Base-by-base conservation (phyloP, 2,888 invertebrate species). In the Choristoneura rosaceana region DNA sequence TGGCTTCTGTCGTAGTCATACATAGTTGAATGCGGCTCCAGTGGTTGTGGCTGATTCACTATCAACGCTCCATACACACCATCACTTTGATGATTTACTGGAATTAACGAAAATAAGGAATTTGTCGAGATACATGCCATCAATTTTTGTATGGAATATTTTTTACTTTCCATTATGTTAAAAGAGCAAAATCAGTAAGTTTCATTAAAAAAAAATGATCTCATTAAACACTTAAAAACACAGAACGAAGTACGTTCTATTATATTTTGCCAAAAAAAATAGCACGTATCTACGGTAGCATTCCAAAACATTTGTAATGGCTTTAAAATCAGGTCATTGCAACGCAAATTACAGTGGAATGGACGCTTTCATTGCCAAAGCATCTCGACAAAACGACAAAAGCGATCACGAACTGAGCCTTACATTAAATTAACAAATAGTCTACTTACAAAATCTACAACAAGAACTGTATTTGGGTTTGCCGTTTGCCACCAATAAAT, bases 81-180 rank as follows among this genome's bases (percentile, higher is more conserved):
- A 75, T 96, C 95, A 69, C 93, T 92, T 78, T 95, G 95, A 75
- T 96, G 96, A 1, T 94, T 79, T 9, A 95, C 96, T 95, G 86
- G 41, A 88, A 87, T 71, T 60, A 47, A 17, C 45, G 34, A 69
- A 55, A 59, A 15, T 34, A 9, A 12, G n/a, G 45, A 70, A 62
- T 65, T 55, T 55, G 43, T 58, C 9, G 33, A n/a, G n/a, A n/a
- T n/a, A n/a, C n/a, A 25, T 25, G 25, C 25, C 2, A 25, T 25
- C 1, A 25, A 25, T 25, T 25, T 25, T 2, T 25, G 25, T 25
- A 25, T 25, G 25, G 25, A 25, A 25, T 25, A 25, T 25, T 25
- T 2, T 25, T 25, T 25, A 25, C 25, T 25, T 25, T 25, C 25
- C 25, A 25, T 25, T 25, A 25, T 25, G 25, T 25, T 25, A 25